Base-by-base conservation (phyloP, 2,797 vertebrate genomes). In the Microhierax caerulescens region DNA sequence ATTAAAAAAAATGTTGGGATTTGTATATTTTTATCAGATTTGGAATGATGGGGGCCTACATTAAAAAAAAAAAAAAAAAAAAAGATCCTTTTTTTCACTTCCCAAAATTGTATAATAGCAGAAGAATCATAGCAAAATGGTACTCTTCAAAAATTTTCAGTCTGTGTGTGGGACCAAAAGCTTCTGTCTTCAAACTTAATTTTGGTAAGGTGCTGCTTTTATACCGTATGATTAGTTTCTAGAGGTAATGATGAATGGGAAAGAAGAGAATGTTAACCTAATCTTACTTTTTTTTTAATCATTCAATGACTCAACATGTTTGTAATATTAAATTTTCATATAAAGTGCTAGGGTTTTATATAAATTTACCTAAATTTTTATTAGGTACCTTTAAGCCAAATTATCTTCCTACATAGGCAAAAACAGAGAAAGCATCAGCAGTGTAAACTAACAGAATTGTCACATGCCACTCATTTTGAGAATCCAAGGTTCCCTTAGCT, bases 261-360 rank as follows among this genome's bases (percentile, higher is more conserved):
- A 36, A 23, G 12, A 25, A 50, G 39, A 13, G 11, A 61, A 56
- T 24, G 16, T 67, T 60, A 67, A 16, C 13, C 19, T 67, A 47
- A 37, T 45, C 4, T 72, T 72, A 72, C 9, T 41, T 65, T 53
- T 65, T 48, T 27, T 63, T 77, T 4, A 61, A 61, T 39, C 41
- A 47, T 56, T 48, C n/a, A 51, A 5, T 45, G 16, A 30, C 18
- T 15, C 7, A 54, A 32, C 47, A 48, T 32, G 13, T 48, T 92
- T 54, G 25, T 39, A 37, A 54, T 68, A 59, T 8, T 43, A 82
- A 18, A 27, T 72, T 53, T 76, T 69, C 41, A n/a, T 68, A 41
- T 47, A 25, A 63, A 27, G 15, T 57, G 37, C 7, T 0, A 0
- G 12, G 1, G 3, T 56, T 60, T 63, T n/a, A 32, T 24, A 53